Evolutionary conservation across 2,888 invertebrate genomes (phyloP).

Genomic region (Eupeodes latifasciatus): DNA sequence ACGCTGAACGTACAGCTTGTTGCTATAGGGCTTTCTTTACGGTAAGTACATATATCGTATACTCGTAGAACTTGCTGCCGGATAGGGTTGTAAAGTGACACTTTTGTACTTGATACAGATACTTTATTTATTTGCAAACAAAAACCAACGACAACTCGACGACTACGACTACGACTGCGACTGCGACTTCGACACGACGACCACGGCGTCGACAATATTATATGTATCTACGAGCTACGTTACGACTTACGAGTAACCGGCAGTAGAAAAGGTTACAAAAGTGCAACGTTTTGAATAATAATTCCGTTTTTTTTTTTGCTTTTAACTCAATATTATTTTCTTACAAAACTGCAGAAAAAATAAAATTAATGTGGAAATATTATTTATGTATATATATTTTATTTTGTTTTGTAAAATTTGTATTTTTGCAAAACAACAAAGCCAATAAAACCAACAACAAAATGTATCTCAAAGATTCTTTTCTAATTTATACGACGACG

Average conservation of each 20-base stretch:
- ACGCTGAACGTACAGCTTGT: slow-evolving; percentile 7
- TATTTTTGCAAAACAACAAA: slow-evolving; percentile 17
- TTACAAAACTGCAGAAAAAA: slow-evolving; percentile 23
- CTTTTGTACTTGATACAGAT: slow-evolving; percentile 38
- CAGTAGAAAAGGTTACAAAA: slow-evolving; percentile 38
- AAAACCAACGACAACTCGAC: neutral
- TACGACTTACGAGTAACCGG: slow-evolving; percentile 1
- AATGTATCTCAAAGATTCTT: slow-evolving; percentile 47
- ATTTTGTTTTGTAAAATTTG: slow-evolving; percentile 11
- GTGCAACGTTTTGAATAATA: slow-evolving; percentile 39
- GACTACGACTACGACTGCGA: neutral
- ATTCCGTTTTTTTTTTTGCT: neutral
- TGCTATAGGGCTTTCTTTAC: slow-evolving; percentile 30
- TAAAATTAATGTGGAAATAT: slow-evolving; percentile 16
- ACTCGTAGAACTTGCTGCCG: slow-evolving; percentile 10
- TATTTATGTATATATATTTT: slow-evolving; percentile 32
- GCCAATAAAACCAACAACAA: slow-evolving; percentile 6
- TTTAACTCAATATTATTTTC: neutral
- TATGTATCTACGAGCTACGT: too few relatives aligned
- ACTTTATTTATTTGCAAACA: slow-evolving; percentile 14
- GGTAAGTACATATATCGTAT: neutral
- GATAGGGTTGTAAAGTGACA: slow-evolving; percentile 59
- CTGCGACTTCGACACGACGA: neutral
- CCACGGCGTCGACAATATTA: neutral
- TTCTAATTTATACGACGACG: slow-evolving; percentile 7